Conservation (phyloP, 2,888 invertebrate genomes). For the Eulithis testata region DNA sequence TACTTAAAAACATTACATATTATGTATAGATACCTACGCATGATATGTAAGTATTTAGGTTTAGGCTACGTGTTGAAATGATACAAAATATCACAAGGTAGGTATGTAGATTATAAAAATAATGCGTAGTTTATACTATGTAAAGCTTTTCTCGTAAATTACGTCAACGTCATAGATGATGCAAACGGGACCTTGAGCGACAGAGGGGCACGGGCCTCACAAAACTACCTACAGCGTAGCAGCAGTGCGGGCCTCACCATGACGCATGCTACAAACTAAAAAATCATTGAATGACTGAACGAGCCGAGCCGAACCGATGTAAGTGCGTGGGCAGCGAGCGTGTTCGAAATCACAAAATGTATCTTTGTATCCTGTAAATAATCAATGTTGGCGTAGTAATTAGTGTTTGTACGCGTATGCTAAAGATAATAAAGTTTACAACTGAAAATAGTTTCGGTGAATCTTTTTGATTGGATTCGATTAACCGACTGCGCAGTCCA, state of each 20-base stretch:
- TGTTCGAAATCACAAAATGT: constrained; percentile 15
- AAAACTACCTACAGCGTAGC: constrained; percentile 29
- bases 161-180: constrained; percentile 39
- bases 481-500: no score
- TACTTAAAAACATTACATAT: no score
- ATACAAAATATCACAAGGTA: not conserved
- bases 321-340: constrained; percentile 25
- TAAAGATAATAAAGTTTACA: not conserved
- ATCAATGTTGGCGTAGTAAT: constrained; percentile 19
- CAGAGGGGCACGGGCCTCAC: constrained; percentile 36
- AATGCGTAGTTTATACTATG: constrained; percentile 9
- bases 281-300: constrained; percentile 26
- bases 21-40: no score
- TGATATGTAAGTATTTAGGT: no score
- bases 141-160: constrained; percentile 14
- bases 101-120: not conserved
- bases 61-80: not conserved
- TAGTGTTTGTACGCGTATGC: not conserved
- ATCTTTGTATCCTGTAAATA: constrained; percentile 20
- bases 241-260: constrained; percentile 37
- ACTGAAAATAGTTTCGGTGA: not conserved
- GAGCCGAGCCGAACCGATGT: constrained; percentile 13
- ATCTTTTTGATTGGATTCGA: not conserved
- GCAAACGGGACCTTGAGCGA: constrained; percentile 36
- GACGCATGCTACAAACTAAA: constrained; percentile 37